These are phyloP conservation scores for Poecilia picta DNA, from an alignment of 2,797 vertebrate genomes.

Conservation along the genomic window DNA sequence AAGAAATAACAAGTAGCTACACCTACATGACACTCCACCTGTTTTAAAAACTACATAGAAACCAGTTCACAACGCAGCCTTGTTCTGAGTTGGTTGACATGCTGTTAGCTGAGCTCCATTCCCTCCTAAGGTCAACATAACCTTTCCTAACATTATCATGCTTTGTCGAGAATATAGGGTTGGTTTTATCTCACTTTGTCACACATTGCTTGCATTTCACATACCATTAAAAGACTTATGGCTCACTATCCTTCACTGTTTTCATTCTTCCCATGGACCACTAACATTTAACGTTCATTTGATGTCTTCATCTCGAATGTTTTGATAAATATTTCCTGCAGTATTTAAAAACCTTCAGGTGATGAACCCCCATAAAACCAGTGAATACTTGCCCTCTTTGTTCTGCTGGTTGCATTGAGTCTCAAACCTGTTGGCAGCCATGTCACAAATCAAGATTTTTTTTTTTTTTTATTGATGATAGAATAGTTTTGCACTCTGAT, in stretches of 20 bases:
- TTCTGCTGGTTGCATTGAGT: not conserved
- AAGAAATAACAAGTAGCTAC: not conserved
- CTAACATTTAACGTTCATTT: not conserved
- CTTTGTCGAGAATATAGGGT: not conserved
- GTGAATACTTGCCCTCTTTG: not conserved
- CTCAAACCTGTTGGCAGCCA: not conserved
- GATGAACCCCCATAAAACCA: not conserved
- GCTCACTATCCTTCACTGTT: slow-evolving; percentile 9
- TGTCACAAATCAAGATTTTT: not conserved
- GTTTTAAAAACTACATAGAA: not conserved
- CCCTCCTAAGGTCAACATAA: not conserved
- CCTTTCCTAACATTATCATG: not conserved
- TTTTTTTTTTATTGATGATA: not conserved
- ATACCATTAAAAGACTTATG: slow-evolving; percentile 10
- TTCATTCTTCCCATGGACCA: not conserved
- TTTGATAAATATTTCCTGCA: not conserved
- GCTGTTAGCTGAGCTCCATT: not conserved
- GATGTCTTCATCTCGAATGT: not conserved
- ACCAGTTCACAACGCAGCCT: not conserved
- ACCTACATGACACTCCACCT: not conserved
- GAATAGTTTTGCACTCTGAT: slow-evolving; percentile 15
- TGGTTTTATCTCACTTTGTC: not conserved
- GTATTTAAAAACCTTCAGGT: not conserved
- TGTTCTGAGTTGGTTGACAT: not conserved
- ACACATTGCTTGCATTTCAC: not conserved